Conservation (phyloP, 2,113 vertebrate genomes). For the Microtus montanus region DNA sequence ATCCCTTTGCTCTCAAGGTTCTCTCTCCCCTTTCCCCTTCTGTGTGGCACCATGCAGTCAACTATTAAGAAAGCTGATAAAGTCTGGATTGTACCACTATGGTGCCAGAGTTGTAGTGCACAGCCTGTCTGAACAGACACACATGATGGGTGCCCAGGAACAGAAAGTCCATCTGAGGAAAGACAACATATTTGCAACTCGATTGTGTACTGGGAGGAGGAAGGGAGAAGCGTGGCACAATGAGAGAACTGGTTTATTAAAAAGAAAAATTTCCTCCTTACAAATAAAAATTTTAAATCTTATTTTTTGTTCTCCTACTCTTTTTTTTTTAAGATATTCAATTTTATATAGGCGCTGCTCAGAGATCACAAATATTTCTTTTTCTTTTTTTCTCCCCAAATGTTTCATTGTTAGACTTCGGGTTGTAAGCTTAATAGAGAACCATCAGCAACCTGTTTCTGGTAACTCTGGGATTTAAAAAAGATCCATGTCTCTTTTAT, state of each 20-base stretch:
- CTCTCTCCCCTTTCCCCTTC: neutral
- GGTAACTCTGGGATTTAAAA: slow-evolving; percentile 45
- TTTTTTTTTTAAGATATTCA: neutral
- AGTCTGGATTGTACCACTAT: slow-evolving; percentile 53
- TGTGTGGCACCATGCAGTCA: neutral
- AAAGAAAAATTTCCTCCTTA: neutral
- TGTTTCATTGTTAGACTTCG: slow-evolving; percentile 19
- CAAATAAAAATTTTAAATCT: neutral
- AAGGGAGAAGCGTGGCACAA: neutral
- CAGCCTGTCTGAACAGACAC: slow-evolving; percentile 78
- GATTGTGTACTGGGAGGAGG: neutral
- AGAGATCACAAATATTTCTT: neutral
- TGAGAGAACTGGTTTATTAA: slow-evolving; percentile 15
- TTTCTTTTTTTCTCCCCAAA: neutral
- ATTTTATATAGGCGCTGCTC: neutral
- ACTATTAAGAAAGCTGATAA: slow-evolving; percentile 52
- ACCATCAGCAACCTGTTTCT: slow-evolving; percentile 56
- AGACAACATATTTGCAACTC: slow-evolving; percentile 54
- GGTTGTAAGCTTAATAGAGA: slow-evolving; percentile 41
- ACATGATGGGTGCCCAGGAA: slow-evolving; percentile 66
- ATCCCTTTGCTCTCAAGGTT: slow-evolving; percentile 1
- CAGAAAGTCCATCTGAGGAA: slow-evolving; percentile 73
- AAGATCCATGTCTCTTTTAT: slow-evolving; percentile 59
- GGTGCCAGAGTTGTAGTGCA: slow-evolving; percentile 56
- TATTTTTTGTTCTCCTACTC: neutral